phyloP scores from a whole-genome alignment of 2,888 invertebrate species.

The Conomelus anceps region DNA sequence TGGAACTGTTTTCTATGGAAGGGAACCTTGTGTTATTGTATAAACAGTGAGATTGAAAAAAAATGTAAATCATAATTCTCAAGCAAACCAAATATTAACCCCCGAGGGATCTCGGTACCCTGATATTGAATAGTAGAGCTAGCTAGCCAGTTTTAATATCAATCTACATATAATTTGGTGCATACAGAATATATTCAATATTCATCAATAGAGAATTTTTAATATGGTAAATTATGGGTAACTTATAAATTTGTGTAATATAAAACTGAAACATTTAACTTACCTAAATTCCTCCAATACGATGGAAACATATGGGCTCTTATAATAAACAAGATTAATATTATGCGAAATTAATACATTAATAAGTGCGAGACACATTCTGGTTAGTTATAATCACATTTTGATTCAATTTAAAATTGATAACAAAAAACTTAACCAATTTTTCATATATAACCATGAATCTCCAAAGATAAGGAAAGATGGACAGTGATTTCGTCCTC shows the following conservation, averaged over 20 bases:
- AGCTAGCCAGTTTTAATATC: too few species aligned
- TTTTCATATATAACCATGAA: background rate
- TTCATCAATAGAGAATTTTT: background rate
- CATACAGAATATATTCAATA: too few species aligned
- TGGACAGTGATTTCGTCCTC: background rate
- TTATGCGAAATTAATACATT: too few species aligned
- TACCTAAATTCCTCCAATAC: slow-evolving; percentile 29
- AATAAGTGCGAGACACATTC: background rate
- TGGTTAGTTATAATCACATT: background rate
- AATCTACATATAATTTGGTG: too few species aligned
- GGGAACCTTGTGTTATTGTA: too few species aligned
- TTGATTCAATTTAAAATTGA: background rate
- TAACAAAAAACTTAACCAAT: background rate
- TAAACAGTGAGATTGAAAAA: too few species aligned
- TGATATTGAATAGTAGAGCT: too few species aligned
- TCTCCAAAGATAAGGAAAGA: background rate
- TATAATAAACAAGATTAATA: background rate
- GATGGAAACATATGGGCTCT: slow-evolving; percentile 25
- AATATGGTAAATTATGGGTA: background rate
- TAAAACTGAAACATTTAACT: slow-evolving; percentile 1
- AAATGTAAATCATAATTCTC: too few species aligned
- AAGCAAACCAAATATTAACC: too few species aligned
- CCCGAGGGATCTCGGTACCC: too few species aligned
- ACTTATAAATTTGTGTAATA: background rate
- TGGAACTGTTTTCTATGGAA: too few species aligned